Evolutionary conservation across 2,113 vertebrate genomes (phyloP), one percentile per base, ranked within the genome.

Genomic region (Mobula hypostoma): DNA sequence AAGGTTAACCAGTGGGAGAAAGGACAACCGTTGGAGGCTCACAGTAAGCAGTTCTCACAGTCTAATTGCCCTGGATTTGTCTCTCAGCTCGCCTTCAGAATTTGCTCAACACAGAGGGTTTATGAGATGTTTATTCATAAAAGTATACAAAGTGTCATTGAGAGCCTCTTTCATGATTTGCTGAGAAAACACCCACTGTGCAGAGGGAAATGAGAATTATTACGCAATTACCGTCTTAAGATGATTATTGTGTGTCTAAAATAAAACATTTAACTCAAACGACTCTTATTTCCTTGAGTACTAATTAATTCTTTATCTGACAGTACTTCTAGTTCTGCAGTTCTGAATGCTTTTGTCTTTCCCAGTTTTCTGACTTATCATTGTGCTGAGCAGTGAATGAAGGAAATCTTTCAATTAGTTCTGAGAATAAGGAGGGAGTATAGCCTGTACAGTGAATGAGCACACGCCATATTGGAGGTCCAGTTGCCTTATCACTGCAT

Each of bases 261-360:
- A 76, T 93, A 93, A 93, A 74, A 76, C 91, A 93, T 93, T 93
- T 76, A 93, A 93, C 91, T 93, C 24, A 56, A 93, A 93, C 11
- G 36, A 15, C 91, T 24, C 40, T 93, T 93, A 76, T 93, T 70
- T 93, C 68, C 70, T 93, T 40, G 24, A 93, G 70, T 93, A 74
- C 91, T 93, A 74, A 93, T 74, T 93, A 93, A 7, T 93, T 48
- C 40, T 93, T 93, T 93, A 74, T 93, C 91, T 74, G 27, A 76
- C 48, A 93, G 36, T 74, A 74, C 91, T 48, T 72, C 68, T 93
- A 24, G 91, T 76, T 74, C 36, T 93, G 70, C 19, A 74, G 70
- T 56, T 74, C 68, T 93, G 68, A 93, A 93, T 56, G 70, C 70
- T 76, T 93, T 93, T 68, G 85, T 90, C 85, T 74, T 56, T 93